Percentiles rank a stretch among this genome's conserved stretches.
These are phyloP conservation scores for Hypanus sabinus DNA, from an alignment of 2,113 vertebrate species.

Conservation along the genomic window DNA sequence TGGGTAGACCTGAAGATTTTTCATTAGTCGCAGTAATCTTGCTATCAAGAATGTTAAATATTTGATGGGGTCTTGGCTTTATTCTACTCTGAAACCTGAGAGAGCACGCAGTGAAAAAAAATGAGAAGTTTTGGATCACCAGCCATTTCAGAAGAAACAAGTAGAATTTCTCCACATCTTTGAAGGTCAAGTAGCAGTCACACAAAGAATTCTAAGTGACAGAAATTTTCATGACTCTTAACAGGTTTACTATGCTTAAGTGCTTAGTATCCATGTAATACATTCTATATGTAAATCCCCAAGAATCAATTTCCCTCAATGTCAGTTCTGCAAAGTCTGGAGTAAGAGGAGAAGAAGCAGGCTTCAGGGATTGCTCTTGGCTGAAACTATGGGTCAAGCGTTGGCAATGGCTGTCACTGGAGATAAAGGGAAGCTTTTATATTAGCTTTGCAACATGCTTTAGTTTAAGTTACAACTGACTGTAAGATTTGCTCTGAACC, in stretches of 20 bases:
- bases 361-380: neutral
- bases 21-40: neutral
- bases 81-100: neutral
- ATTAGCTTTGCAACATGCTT: no score
- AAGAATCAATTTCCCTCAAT: neutral
- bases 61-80: neutral
- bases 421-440: no score
- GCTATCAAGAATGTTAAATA: neutral
- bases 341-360: neutral
- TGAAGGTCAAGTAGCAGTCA: neutral
- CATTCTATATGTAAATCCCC: neutral
- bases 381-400: neutral
- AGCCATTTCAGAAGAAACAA: neutral
- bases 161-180: neutral
- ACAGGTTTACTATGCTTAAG: no score
- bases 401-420: no score
- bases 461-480: no score
- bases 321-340: neutral
- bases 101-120: neutral
- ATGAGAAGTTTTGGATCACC: neutral
- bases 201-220: neutral
- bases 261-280: neutral
- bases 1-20: neutral
- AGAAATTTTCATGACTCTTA: neutral
- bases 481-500: no score